Evolutionary conservation across 2,113 vertebrate species (phyloP).

Genomic region (Psephotus haematonotus): DNA sequence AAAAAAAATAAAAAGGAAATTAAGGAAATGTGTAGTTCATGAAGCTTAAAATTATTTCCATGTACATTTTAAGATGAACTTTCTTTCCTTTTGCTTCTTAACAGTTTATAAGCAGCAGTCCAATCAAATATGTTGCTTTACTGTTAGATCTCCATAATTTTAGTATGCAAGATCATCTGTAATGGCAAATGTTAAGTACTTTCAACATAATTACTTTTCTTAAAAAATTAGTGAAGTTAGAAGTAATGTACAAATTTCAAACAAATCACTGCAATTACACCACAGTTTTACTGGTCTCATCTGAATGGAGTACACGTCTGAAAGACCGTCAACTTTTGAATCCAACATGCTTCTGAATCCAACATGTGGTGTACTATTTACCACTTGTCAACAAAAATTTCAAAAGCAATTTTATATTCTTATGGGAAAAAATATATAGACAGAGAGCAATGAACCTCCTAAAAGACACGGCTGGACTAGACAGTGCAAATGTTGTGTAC

Average conservation of each 20-base stretch:
- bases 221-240: background rate
- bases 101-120: conserved; percentile 46
- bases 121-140: conserved; percentile 43
- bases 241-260: conserved; percentile 16
- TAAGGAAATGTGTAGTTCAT: conserved; percentile 46
- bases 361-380: conserved; percentile 6
- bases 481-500: background rate
- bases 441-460: background rate
- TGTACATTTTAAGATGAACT: conserved; percentile 13
- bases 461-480: conserved; percentile 9
- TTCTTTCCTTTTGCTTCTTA: conserved; percentile 56
- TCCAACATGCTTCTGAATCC: conserved; percentile 10
- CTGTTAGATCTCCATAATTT: background rate
- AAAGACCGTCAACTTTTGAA: conserved; percentile 12
- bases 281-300: conserved; percentile 21
- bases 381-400: conserved; percentile 32
- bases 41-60: conserved; percentile 55
- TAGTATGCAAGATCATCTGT: conserved; percentile 31
- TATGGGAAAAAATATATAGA: background rate
- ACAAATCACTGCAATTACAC: background rate
- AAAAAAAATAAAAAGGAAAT: conserved; percentile 46
- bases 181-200: conserved; percentile 45
- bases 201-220: background rate
- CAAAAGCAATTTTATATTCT: conserved; percentile 29
- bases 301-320: conserved; percentile 17